Percentiles rank a stretch among this genome's conserved stretches.
Conservation (phyloP, 2,797 vertebrate genomes). For the Pyrrhura leucotis region DNA sequence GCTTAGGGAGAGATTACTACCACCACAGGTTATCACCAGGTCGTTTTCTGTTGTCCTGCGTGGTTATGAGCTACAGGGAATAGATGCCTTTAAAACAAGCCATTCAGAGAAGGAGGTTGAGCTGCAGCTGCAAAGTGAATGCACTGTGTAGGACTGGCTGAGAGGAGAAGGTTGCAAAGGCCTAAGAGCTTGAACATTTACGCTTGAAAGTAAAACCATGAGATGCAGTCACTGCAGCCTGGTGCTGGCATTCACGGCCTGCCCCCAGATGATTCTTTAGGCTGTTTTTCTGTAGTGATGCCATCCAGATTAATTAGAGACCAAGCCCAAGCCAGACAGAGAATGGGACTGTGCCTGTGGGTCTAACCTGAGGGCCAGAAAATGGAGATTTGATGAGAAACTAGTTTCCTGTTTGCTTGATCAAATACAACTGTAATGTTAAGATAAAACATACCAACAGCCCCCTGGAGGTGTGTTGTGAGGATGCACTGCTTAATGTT, state of each 20-base stretch:
- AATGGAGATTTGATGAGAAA: constrained; percentile 15
- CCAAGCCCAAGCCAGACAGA: neutral
- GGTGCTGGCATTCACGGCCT: neutral
- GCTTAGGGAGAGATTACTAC: neutral
- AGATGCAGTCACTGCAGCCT: neutral
- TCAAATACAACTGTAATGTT: neutral
- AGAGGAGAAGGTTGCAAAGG: neutral
- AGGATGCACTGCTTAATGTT: neutral
- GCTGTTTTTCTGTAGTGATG: neutral
- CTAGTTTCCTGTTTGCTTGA: neutral
- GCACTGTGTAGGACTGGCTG: neutral
- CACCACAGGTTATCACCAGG: neutral
- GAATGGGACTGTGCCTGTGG: neutral
- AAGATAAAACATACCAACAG: neutral
- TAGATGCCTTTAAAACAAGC: neutral
- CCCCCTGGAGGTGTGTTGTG: neutral
- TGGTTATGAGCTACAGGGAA: neutral
- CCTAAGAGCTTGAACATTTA: neutral
- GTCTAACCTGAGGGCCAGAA: neutral
- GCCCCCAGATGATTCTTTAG: neutral
- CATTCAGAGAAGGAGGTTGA: neutral
- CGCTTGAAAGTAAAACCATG: neutral
- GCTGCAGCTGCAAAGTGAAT: neutral
- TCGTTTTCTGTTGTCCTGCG: neutral
- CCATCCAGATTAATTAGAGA: constrained; percentile 2